Evolutionary conservation across 2,888 invertebrate species (phyloP).

Genomic region (Dicranocentrus wangi): DNA sequence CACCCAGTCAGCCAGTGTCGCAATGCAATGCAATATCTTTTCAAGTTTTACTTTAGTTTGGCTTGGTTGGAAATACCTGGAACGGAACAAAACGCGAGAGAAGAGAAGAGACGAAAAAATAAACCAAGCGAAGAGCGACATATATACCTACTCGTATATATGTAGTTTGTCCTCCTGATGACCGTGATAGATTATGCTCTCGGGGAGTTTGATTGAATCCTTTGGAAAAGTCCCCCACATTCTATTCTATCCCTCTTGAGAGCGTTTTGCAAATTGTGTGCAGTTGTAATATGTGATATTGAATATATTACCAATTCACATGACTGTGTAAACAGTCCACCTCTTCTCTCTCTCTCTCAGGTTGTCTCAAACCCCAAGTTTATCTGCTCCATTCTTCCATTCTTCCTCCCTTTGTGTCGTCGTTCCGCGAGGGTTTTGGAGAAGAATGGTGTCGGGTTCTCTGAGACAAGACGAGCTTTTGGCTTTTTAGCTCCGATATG

Average conservation of each 20-base stretch:
- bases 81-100: background rate
- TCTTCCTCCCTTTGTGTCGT: too few species aligned
- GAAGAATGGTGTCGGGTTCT: background rate
- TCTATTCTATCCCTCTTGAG: conserved; percentile 27
- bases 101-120: conserved; percentile 5
- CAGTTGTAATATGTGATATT: background rate
- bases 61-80: too few species aligned
- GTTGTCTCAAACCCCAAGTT: background rate
- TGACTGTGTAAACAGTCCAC: background rate
- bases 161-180: conserved; percentile 32
- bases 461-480: too few species aligned
- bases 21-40: background rate
- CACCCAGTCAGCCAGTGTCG: background rate
- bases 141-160: too few species aligned
- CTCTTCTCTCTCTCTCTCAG: background rate
- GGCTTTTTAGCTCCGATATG: too few species aligned
- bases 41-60: background rate
- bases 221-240: conserved; percentile 19
- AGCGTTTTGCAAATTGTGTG: conserved; percentile 19
- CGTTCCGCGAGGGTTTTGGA: background rate
- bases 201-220: conserved; percentile 54
- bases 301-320: too few species aligned
- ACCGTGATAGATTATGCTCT: conserved; percentile 52
- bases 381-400: background rate
- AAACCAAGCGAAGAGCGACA: conserved; percentile 17